Percentiles rank a stretch among this genome's conserved stretches.
Conservation (phyloP, 2,797 vertebrate species). For the Tadarida brasiliensis region DNA sequence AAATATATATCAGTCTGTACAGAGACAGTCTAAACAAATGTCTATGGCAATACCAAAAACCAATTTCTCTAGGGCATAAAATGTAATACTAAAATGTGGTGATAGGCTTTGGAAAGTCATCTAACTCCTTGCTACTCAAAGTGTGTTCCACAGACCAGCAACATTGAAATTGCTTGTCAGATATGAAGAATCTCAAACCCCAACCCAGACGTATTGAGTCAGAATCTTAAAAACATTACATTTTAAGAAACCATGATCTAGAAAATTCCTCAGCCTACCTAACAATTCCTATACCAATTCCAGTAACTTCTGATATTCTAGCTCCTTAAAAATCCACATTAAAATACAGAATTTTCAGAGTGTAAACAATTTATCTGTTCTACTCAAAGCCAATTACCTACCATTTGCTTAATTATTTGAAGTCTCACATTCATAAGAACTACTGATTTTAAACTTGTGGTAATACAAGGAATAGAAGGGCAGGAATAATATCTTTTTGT, state of each 20-base stretch:
- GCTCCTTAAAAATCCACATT: not conserved
- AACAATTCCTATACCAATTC: not conserved
- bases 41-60: not conserved
- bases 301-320: constrained; percentile 34
- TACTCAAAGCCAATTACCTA: not conserved
- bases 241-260: constrained; percentile 2
- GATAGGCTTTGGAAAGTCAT: not conserved
- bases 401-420: constrained; percentile 56
- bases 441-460: constrained; percentile 49
- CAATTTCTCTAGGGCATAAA: not conserved
- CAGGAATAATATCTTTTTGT: not conserved
- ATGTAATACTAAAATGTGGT: not conserved
- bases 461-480: not conserved
- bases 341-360: constrained; percentile 1
- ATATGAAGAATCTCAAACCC: constrained; percentile 37
- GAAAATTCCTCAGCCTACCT: not conserved
- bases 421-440: constrained; percentile 6
- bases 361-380: constrained; percentile 10
- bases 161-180: not conserved
- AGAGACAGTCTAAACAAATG: not conserved
- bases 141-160: not conserved
- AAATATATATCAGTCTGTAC: constrained; percentile 32
- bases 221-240: constrained; percentile 38
- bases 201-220: not conserved
- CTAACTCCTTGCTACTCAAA: not conserved